These are phyloP conservation scores for Artemia franciscana DNA, from an alignment of 1,140 invertebrate genomes.

Conservation along the genomic window DNA sequence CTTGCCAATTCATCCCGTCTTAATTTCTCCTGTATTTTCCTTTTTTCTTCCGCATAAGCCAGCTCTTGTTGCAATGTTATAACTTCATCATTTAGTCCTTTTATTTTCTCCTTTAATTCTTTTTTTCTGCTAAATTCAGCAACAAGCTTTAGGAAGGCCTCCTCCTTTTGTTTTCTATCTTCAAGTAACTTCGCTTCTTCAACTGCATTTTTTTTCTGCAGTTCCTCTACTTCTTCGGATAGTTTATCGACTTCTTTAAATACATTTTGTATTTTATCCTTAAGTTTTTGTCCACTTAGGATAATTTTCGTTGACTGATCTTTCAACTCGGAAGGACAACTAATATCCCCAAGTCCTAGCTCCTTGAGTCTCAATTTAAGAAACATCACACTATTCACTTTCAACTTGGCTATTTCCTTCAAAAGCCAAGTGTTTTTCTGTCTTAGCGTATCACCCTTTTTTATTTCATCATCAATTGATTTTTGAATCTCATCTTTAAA, in stretches of 20 bases:
- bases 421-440: neutral
- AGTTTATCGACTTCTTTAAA: neutral
- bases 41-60: neutral
- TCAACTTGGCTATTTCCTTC: conserved; percentile 58
- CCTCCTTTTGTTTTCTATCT: neutral
- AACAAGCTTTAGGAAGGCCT: neutral
- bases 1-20: neutral
- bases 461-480: conserved; percentile 59
- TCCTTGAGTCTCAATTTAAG: conserved; percentile 73
- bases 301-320: neutral
- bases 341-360: conserved; percentile 57
- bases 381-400: conserved; percentile 70
- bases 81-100: neutral
- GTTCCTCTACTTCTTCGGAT: neutral
- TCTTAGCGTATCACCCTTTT: conserved; percentile 11
- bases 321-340: neutral
- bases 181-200: neutral
- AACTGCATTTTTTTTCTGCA: neutral
- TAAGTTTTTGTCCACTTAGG: neutral
- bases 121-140: neutral
- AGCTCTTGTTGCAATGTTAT: neutral
- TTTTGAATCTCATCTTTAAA: conserved; percentile 42
- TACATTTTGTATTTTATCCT: neutral
- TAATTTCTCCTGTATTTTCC: neutral
- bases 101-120: neutral